Base-by-base conservation (phyloP, 1,140 invertebrate species). In the Araneus ventricosus region DNA sequence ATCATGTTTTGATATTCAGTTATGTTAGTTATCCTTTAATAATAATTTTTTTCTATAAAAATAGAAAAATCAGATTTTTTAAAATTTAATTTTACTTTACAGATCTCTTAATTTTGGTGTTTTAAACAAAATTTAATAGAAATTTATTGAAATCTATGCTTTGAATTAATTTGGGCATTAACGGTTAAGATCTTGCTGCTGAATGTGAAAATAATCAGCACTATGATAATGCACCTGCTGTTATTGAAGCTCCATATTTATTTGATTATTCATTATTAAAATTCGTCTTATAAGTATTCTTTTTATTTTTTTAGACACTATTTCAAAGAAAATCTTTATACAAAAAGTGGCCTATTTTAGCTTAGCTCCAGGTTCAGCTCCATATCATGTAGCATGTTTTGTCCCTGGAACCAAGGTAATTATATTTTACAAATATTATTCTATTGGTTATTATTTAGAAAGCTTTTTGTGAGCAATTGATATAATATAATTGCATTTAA, bases 301-400 rank as follows among this genome's bases (percentile, higher is more conserved):
- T 30, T 41, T 30, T 93, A 24, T 45, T 75, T 89, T 82, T 94
- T 97, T 97, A 95, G 96, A 96, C 27, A 96, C 95, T 94, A 96
- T 96, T 94, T 96, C 96, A 20, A 96, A 97, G 39, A 97, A 97
- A 95, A 96, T 97, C 94, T 97, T 96, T 94, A 96, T 96, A 59
- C 97, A 97, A 92, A 98, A 98, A 95, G 96, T 98, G 30, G 96
- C 97, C 17, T 96, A 97, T 80, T 98, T 98, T 95, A 97, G 97
- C 93, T 95, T 99, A 88, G 97, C 98, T 24, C 97, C 97, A 17
- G 96, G 96, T 94, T 94, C 95, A 93, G 94, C 96, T 95, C 96
- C 96, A 57, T 97, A 97, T 95, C 96, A 97, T 95, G 94, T 97
- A 93, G 95, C 97, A 45, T 97, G 96, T 94, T 97, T 97, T 95